Conservation (phyloP, 1,140 invertebrate species). For the Radopholus similis region DNA sequence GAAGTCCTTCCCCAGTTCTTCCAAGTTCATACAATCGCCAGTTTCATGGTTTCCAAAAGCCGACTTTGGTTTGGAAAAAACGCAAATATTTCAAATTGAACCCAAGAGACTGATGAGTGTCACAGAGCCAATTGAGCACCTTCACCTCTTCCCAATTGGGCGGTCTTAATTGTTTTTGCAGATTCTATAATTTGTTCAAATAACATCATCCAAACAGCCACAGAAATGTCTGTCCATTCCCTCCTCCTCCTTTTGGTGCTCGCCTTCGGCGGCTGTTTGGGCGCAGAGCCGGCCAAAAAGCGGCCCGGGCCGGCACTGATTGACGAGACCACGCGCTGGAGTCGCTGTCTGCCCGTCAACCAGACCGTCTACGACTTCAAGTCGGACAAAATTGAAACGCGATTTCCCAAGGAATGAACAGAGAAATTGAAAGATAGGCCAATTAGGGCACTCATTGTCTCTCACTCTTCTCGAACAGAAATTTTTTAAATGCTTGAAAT, state of each 20-base stretch:
- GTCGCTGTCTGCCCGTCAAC: conserved; percentile 26
- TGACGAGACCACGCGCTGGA: conserved; percentile 36
- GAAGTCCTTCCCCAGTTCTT: too few relatives aligned
- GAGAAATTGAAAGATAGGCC: too few relatives aligned
- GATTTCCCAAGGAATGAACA: neutral
- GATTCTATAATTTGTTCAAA: too few relatives aligned
- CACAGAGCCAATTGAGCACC: too few relatives aligned
- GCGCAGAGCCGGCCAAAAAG: conserved; percentile 10
- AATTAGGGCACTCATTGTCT: neutral
- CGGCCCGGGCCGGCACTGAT: conserved; percentile 29
- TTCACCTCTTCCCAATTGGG: too few relatives aligned
- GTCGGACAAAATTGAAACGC: too few relatives aligned
- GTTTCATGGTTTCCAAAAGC: too few relatives aligned
- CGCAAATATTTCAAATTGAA: too few relatives aligned
- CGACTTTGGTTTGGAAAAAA: too few relatives aligned
- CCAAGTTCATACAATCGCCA: too few relatives aligned
- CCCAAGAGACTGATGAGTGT: too few relatives aligned
- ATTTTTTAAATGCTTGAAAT: neutral
- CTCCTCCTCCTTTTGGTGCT: neutral
- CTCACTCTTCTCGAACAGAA: conserved; percentile 11
- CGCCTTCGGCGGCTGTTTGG: neutral
- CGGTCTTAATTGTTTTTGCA: too few relatives aligned
- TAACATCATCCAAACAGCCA: neutral
- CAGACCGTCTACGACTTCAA: conserved; percentile 41
- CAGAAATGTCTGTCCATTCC: neutral